These are phyloP conservation scores for Coreoperca whiteheadi DNA, from an alignment of 2,113 vertebrate genomes.

Conservation along the genomic window DNA sequence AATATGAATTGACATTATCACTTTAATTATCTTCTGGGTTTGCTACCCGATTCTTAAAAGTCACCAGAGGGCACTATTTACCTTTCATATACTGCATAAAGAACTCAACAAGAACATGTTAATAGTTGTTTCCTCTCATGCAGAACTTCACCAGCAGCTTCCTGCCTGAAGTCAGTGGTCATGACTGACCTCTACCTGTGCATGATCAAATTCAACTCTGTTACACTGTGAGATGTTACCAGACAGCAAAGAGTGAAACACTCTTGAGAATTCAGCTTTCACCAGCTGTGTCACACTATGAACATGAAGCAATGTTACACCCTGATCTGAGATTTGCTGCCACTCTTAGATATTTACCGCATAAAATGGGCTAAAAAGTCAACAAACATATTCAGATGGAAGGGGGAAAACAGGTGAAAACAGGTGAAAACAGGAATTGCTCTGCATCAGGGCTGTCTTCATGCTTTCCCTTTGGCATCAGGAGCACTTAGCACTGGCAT, in stretches of 20 bases:
- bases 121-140: conserved; percentile 43
- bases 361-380: conserved; percentile 78
- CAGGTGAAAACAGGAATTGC: conserved; percentile 67
- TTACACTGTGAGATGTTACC: conserved; percentile 20
- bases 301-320: conserved; percentile 63
- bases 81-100: conserved; percentile 65
- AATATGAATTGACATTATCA: conserved; percentile 51
- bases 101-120: conserved; percentile 48
- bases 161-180: conserved; percentile 54
- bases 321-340: conserved; percentile 72
- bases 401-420: conserved; percentile 35
- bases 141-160: conserved; percentile 51
- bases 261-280: conserved; percentile 51
- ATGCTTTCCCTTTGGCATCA: conserved; percentile 80
- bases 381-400: conserved; percentile 78
- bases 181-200: conserved; percentile 62
- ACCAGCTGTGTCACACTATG: conserved; percentile 53
- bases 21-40: conserved; percentile 45
- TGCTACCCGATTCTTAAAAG: conserved; percentile 60
- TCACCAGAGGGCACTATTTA: conserved; percentile 85
- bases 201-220: conserved; percentile 25
- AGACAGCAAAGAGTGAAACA: conserved; percentile 35
- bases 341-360: conserved; percentile 74
- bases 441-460: conserved; percentile 72
- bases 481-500: conserved; percentile 80